A percentile compares a stretch with the other conserved stretches of the same genome.
These are phyloP conservation scores for Drosophila neonasuta DNA, from an alignment of 2,888 invertebrate genomes.

Conservation along the genomic window DNA sequence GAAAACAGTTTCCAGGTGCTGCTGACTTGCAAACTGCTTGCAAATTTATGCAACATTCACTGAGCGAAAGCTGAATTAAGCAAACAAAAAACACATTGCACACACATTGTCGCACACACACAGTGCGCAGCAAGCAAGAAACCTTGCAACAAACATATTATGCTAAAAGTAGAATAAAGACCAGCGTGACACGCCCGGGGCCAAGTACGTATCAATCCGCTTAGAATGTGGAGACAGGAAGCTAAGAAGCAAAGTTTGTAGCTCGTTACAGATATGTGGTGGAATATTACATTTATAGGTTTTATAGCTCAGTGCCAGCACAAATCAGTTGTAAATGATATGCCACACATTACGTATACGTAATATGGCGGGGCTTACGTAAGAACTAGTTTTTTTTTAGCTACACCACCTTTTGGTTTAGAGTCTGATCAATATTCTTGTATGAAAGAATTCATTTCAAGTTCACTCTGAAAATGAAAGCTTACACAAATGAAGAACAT, in stretches of 20 bases:
- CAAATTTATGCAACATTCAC: constrained; percentile 71
- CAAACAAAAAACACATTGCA: constrained; percentile 3
- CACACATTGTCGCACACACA: constrained; percentile 14
- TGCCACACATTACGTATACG: constrained; percentile 47
- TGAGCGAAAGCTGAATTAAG: constrained; percentile 54
- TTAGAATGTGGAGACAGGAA: constrained; percentile 20
- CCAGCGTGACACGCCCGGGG: constrained; percentile 19
- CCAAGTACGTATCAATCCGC: constrained; percentile 46
- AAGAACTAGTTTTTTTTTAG: constrained; percentile 18
- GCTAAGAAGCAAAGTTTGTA: constrained; percentile 1
- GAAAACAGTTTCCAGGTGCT: constrained; percentile 11
- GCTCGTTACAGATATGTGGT: constrained; percentile 3
- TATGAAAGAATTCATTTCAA: not conserved
- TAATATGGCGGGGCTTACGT: constrained; percentile 15
- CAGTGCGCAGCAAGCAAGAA: not conserved
- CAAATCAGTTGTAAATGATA: constrained; percentile 41
- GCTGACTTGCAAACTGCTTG: constrained; percentile 70
- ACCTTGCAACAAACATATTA: constrained; percentile 36
- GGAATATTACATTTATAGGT: constrained; percentile 12
- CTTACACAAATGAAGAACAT: not conserved
- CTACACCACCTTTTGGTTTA: too few relatives aligned
- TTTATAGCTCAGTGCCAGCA: constrained; percentile 4
- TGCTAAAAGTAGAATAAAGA: constrained; percentile 37
- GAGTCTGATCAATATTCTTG: not conserved
- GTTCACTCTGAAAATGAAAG: constrained; percentile 1